Evolutionary conservation across 1,140 invertebrate genomes (phyloP), one percentile per base, ranked within the genome.

Genomic region (Plutomurus gul): DNA sequence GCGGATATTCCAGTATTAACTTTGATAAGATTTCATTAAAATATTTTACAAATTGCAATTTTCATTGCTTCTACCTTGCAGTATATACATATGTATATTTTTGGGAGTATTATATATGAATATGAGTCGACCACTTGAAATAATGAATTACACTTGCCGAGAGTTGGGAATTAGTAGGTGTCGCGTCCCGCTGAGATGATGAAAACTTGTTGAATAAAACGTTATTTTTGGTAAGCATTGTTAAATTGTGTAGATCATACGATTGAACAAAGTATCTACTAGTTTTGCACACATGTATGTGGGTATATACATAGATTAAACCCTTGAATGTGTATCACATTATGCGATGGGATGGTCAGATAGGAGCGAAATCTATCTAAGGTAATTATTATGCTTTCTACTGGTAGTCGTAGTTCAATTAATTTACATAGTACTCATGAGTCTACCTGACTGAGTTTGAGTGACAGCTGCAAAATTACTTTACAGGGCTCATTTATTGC

Each of bases 221-320:
- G 56, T 65, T 65, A 65, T 65, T 65, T 65, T 33, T 13, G 6
- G 56, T 65, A 65, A 65, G 13, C 11, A 65, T 65, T 51, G 47
- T 51, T 22, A 8, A 51, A 22, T 51, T 22, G 18, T 22, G 18
- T 22, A 22, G 18, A 22, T 49, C 25, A 51, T 51, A 11, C 20
- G 20, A 25, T 51, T 18, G 47, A 22, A 51, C 10, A 51, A 51
- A 22, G 7, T n/a, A n/a, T n/a, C 20, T 22, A 51, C 7, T 13
- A 43, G 7, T 43, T 13, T 43, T n/a, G 39, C n/a, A n/a, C n/a
- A 43, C 39, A n/a, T 43, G 2, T 2, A 10, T 43, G 39, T 10
- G n/a, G 1, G n/a, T 1, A 7, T 43, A 3, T 43, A 7, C 39
- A 43, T n/a, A 43, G 11, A 43, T 1, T 13, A n/a, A 43, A n/a